These are phyloP conservation scores for Noctua pronuba DNA, from an alignment of 2,888 invertebrate genomes.

Conservation along the genomic window DNA sequence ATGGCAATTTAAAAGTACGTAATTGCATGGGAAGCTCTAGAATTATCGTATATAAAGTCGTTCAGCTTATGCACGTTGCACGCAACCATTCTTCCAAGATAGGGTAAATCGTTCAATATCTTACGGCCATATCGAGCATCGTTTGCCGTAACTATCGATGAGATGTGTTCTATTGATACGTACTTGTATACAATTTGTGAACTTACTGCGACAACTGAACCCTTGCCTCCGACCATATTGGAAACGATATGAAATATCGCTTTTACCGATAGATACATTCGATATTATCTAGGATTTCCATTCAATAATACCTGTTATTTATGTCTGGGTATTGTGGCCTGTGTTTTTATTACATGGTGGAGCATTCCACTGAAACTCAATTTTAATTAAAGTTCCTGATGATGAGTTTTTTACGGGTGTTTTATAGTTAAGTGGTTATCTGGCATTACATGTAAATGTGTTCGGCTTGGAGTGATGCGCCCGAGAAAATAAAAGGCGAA, in stretches of 20 bases:
- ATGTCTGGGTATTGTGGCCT: slow-evolving; percentile 12
- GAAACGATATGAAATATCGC: slow-evolving; percentile 60
- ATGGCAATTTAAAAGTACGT: slow-evolving; percentile 75
- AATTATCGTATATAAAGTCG: slow-evolving; percentile 74
- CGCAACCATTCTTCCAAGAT: slow-evolving; percentile 74
- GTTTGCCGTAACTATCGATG: slow-evolving; percentile 68
- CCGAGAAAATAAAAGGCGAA: slow-evolving; percentile 75
- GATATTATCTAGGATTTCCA: slow-evolving; percentile 64
- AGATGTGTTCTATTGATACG: slow-evolving; percentile 69
- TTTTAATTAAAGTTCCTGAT: slow-evolving; percentile 45
- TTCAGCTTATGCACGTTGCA: slow-evolving; percentile 78
- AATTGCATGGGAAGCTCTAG: slow-evolving; percentile 80
- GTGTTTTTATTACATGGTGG: slow-evolving; percentile 5
- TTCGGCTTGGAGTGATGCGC: slow-evolving; percentile 57
- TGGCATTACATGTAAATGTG: slow-evolving; percentile 50
- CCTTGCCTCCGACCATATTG: slow-evolving; percentile 66
- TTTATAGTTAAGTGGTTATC: slow-evolving; percentile 36
- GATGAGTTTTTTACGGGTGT: slow-evolving; percentile 32
- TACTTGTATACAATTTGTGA: slow-evolving; percentile 67
- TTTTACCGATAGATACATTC: slow-evolving; percentile 51
- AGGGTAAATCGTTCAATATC: slow-evolving; percentile 72
- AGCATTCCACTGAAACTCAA: slow-evolving; percentile 12
- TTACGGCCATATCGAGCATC: slow-evolving; percentile 70
- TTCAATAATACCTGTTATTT: slow-evolving; percentile 56
- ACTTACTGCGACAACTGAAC: slow-evolving; percentile 65